Base-by-base conservation (phyloP, 1,140 invertebrate genomes). In the Caenorhabditis briggsae region DNA sequence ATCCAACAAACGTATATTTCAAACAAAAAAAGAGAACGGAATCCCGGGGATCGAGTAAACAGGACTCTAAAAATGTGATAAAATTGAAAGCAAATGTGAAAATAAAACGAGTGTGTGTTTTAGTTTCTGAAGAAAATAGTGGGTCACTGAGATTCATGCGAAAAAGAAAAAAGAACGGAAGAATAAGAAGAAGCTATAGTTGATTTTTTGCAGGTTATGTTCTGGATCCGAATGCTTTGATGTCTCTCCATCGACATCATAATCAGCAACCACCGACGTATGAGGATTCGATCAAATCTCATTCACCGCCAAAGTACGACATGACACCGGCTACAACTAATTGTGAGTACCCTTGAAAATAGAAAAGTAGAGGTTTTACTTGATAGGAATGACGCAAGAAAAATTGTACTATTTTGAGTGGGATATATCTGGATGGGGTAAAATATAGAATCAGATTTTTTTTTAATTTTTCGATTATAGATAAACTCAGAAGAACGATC, bases 291-390 rank as follows among this genome's bases (percentile, higher is more conserved):
- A 78, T 78, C 70, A 78, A 78, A 50, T 78, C 70, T 8, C 18
- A 23, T n/a, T 78, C 70, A 78, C 70, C 70, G 6, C 70, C 70
- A n/a, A 78, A 78, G 46, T 78, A 78, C 9, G 70, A 78, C 46
- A 78, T 78, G 46, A 78, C 70, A 7, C 70, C 70, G n/a, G 70
- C 70, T 78, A 78, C 70, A 78, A 78, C 70, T 78, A 78, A 78
- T 78, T 78, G 70, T 78, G 12, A 78, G 70, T 78, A 9, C n/a
- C n/a, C n/a, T n/a, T n/a, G 23, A 46, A 46, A 25, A 61, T 25
- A 11, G 59, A 20, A 2, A 12, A 2, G 25, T 20, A 61, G 6
- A 53, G 11, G 11, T 9, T 53, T 53, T 11, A 14, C 9, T 11
- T 2, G 59, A 61, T 25, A 9, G 5, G 23, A 14, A 61, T n/a